Percentiles rank a stretch among this genome's conserved stretches.
phyloP scores from a whole-genome alignment of 1,140 invertebrate species.

The Homalodisca vitripennis region DNA sequence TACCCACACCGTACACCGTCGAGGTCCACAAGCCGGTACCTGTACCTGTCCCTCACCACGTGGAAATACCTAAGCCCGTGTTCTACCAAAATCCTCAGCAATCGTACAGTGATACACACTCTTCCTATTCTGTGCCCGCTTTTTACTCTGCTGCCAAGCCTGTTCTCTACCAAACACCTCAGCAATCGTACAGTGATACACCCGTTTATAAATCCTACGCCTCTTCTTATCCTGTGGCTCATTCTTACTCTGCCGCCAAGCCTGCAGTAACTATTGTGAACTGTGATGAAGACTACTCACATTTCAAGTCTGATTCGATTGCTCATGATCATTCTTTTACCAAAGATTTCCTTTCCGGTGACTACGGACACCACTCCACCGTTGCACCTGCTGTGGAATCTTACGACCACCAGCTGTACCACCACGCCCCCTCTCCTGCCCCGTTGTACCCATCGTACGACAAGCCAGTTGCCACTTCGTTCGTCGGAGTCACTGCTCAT shows the following conservation, averaged over 20 bases:
- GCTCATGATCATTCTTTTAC: not conserved
- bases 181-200: not conserved
- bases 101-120: not conserved
- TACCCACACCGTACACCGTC: not conserved
- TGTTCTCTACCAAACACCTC: not conserved
- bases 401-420: not conserved
- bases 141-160: not conserved
- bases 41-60: not conserved
- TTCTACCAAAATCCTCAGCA: not conserved
- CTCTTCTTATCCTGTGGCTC: not conserved
- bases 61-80: not conserved
- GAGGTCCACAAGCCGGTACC: constrained; percentile 17
- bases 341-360: not conserved
- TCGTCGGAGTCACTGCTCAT: not conserved
- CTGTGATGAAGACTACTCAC: not conserved
- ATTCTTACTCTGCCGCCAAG: not conserved
- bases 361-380: not conserved
- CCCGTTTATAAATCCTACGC: not conserved
- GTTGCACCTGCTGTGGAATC: not conserved
- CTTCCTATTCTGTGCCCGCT: not conserved
- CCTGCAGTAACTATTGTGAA: no score
- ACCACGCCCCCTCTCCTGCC: not conserved
- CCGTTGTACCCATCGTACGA: not conserved
- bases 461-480: not conserved
- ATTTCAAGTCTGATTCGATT: not conserved